Conservation (phyloP, 2,113 vertebrate species). For the Alosa alosa region DNA sequence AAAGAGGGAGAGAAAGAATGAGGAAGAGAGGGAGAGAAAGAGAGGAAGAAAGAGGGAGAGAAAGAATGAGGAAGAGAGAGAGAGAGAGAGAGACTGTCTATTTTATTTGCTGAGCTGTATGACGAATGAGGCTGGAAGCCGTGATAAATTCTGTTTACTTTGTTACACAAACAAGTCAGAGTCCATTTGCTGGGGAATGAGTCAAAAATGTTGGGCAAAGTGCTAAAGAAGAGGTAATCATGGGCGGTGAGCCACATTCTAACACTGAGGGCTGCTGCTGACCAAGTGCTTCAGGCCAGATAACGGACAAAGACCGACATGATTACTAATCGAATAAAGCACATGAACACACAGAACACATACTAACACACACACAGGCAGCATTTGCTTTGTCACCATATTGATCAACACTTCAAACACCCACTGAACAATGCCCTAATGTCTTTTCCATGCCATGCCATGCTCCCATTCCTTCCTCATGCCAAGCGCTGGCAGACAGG, state of each 20-base stretch:
- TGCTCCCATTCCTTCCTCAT: not conserved
- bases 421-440: not conserved
- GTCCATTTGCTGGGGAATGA: conserved; percentile 11
- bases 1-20: too few relatives aligned
- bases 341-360: too few relatives aligned
- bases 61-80: too few relatives aligned
- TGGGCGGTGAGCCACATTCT: not conserved
- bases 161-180: not conserved
- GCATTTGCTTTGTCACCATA: not conserved
- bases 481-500: not conserved
- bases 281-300: too few relatives aligned
- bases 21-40: not conserved
- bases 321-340: too few relatives aligned
- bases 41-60: not conserved
- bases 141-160: conserved; percentile 13
- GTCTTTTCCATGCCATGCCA: not conserved
- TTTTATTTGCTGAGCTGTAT: not conserved
- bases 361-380: too few relatives aligned
- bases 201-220: not conserved
- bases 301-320: too few relatives aligned
- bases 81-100: not conserved
- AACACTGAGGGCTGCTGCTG: too few relatives aligned
- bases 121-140: not conserved
- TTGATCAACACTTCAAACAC: not conserved
- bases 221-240: not conserved